Percentiles rank a stretch among this genome's conserved stretches.
Evolutionary conservation across 1,140 invertebrate species (phyloP).

Genomic region (Micrasema minimum): DNA sequence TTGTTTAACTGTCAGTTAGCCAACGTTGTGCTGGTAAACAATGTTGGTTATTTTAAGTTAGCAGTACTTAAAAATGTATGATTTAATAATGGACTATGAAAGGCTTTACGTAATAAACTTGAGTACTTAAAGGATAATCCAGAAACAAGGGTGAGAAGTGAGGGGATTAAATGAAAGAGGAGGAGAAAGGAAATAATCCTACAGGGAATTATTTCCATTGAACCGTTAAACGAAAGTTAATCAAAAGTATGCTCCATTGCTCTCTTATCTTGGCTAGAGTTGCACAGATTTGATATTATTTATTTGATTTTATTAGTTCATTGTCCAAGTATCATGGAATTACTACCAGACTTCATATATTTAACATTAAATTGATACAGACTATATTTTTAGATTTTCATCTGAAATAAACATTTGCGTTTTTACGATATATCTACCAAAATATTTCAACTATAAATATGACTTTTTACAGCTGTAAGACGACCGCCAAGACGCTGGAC

Average conservation of each 20-base stretch:
- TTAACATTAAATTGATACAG: too few species aligned
- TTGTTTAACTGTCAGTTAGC: background rate
- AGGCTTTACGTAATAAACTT: conserved; percentile 27
- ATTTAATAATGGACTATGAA: conserved; percentile 20
- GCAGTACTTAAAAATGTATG: conserved; percentile 23
- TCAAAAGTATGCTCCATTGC: conserved; percentile 24
- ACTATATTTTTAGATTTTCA: too few species aligned
- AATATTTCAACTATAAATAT: too few species aligned
- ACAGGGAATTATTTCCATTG: conserved; percentile 18
- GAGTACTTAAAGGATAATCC: conserved; percentile 34
- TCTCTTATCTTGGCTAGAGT: background rate
- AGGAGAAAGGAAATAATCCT: conserved; percentile 1
- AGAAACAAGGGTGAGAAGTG: background rate
- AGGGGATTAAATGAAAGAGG: background rate
- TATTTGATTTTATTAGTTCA: too few species aligned
- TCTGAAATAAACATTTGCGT: too few species aligned
- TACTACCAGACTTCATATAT: too few species aligned
- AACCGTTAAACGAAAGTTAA: conserved; percentile 21
- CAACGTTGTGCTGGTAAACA: conserved; percentile 1
- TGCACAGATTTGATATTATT: background rate
- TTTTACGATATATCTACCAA: too few species aligned
- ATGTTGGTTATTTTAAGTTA: conserved; percentile 8
- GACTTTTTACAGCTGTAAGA: too few species aligned
- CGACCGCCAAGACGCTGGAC: too few species aligned
- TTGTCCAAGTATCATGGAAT: too few species aligned